These are phyloP conservation scores for Caenorhabditis briggsae DNA, from an alignment of 1,140 invertebrate species.

Conservation along the genomic window DNA sequence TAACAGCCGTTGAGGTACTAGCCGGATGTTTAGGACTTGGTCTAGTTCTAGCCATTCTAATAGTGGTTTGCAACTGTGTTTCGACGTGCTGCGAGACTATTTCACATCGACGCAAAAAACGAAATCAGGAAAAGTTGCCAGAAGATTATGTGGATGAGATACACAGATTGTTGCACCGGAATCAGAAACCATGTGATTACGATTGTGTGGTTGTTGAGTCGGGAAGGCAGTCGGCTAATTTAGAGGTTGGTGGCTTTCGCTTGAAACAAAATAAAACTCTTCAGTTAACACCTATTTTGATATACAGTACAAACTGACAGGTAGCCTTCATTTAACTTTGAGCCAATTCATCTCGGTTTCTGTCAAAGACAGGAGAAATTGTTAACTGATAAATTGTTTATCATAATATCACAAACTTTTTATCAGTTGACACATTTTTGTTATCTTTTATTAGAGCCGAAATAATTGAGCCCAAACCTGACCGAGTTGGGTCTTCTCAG, in stretches of 20 bases:
- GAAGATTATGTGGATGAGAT: constrained; percentile 48
- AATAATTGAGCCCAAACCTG: too few relatives aligned
- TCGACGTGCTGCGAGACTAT: constrained; percentile 37
- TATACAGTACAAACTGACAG: too few relatives aligned
- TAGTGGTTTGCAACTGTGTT: constrained; percentile 37
- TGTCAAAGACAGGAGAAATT: too few relatives aligned
- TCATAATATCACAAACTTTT: too few relatives aligned
- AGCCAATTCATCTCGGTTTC: too few relatives aligned
- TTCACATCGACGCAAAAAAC: constrained; percentile 31
- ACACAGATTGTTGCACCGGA: constrained; percentile 20
- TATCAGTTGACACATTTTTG: too few relatives aligned
- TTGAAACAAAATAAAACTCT: too few relatives aligned
- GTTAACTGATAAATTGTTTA: too few relatives aligned
- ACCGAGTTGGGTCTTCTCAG: too few relatives aligned
- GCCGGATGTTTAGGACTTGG: constrained; percentile 1
- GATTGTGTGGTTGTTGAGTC: constrained; percentile 36
- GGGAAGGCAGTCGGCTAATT: not conserved
- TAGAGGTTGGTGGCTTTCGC: constrained; percentile 10
- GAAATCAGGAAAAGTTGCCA: constrained; percentile 34
- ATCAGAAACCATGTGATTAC: constrained; percentile 35
- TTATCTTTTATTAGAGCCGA: too few relatives aligned
- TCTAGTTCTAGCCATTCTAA: constrained; percentile 13
- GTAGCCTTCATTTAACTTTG: too few relatives aligned
- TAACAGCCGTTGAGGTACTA: constrained; percentile 33
- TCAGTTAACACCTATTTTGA: too few relatives aligned